Percentiles rank a stretch among this genome's conserved stretches.
phyloP scores from a whole-genome alignment of 2,888 invertebrate species.

The Drosophila nr. fundita region DNA sequence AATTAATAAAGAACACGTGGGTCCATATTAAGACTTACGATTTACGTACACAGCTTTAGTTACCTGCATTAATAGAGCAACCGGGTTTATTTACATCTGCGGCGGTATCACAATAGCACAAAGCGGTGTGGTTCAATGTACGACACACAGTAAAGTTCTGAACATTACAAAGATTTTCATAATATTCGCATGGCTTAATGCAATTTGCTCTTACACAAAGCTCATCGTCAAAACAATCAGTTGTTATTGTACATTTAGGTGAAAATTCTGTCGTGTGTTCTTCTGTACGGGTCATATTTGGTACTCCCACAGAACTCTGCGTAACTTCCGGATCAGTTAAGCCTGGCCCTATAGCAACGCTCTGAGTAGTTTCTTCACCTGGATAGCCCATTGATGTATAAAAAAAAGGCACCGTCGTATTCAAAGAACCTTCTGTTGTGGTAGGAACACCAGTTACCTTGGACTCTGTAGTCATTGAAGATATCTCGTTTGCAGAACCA shows the following conservation, averaged over 20 bases:
- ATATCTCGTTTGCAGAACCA: not conserved
- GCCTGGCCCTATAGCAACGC: not conserved
- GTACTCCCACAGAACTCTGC: slow-evolving; percentile 19
- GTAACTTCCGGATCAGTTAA: slow-evolving; percentile 3
- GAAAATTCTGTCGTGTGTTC: slow-evolving; percentile 37
- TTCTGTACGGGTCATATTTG: slow-evolving; percentile 24
- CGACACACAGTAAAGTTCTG: slow-evolving; percentile 85
- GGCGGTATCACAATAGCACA: slow-evolving; percentile 86
- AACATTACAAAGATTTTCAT: slow-evolving; percentile 75
- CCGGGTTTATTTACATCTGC: slow-evolving; percentile 85
- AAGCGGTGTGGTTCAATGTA: slow-evolving; percentile 86
- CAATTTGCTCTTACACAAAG: slow-evolving; percentile 86
- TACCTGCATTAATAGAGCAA: slow-evolving; percentile 88
- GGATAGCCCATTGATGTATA: slow-evolving; percentile 23
- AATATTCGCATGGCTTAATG: slow-evolving; percentile 86
- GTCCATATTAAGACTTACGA: slow-evolving; percentile 60
- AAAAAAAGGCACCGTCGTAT: slow-evolving; percentile 16
- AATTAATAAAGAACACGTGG: slow-evolving; percentile 54
- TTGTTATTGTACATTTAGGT: slow-evolving; percentile 71
- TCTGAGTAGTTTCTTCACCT: slow-evolving; percentile 8
- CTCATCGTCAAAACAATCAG: slow-evolving; percentile 85
- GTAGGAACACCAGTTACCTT: not conserved
- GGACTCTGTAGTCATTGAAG: not conserved
- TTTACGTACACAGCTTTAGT: slow-evolving; percentile 82
- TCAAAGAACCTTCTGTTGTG: slow-evolving; percentile 1